These are phyloP conservation scores for Saxicola maurus DNA, from an alignment of 2,797 vertebrate species.

Conservation along the genomic window DNA sequence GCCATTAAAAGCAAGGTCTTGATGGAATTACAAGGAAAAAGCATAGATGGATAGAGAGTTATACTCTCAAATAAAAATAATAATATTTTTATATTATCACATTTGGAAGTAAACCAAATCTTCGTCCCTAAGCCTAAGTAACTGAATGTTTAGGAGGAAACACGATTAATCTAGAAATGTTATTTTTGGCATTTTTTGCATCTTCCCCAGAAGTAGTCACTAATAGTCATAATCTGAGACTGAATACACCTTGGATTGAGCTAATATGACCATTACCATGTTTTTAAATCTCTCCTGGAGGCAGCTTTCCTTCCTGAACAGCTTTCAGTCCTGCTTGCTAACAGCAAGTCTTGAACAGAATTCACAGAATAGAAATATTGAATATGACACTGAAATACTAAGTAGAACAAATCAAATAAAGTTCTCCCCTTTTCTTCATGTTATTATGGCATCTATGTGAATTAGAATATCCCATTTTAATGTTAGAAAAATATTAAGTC, in stretches of 20 bases:
- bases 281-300: background rate
- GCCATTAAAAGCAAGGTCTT: constrained; percentile 38
- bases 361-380: background rate
- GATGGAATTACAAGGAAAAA: background rate
- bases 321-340: background rate
- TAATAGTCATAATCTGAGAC: background rate
- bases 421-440: background rate
- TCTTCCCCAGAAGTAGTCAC: background rate
- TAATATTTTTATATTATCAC: background rate
- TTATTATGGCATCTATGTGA: background rate
- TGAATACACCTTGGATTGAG: background rate
- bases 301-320: background rate
- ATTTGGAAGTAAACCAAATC: background rate
- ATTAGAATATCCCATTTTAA: background rate
- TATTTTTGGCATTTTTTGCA: background rate
- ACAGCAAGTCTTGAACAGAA: background rate
- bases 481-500: background rate
- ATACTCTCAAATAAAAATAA: background rate
- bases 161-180: background rate
- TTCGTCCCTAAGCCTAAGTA: background rate
- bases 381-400: background rate
- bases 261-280: background rate
- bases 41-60: background rate
- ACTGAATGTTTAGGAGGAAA: background rate
- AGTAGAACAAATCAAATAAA: background rate